Base-by-base conservation (phyloP, 2,113 vertebrate species). In the Chrysochloris asiatica region DNA sequence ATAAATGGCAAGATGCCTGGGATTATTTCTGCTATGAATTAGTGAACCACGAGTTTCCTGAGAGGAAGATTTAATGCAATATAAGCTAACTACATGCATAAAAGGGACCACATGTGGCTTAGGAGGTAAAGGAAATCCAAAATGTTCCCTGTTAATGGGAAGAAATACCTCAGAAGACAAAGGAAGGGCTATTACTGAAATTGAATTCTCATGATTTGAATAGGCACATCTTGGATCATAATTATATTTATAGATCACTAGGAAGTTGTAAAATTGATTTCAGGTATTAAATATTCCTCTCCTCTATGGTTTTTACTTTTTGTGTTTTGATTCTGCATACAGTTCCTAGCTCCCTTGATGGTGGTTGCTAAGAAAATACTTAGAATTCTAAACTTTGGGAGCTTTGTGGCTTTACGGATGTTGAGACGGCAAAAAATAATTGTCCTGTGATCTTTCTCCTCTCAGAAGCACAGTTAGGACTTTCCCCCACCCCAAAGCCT, bases 151-250 rank as follows among this genome's bases (percentile, higher is more conserved):
- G 28, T 85, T 90, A 88, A 92, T 82, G 9, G 43, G 77, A 83
- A 93, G 48, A 95, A 90, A 90, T 61, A 69, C 36, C n/a, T 93
- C 61, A 52, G n/a, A 88, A 90, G 71, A 36, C 61, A 87, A 95
- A 95, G 82, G 38, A 90, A 90, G 48, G 21, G 38, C 48, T 75
- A 45, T 52, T 91, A 30, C 33, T 95, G 90, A 79, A 94, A 65
- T 88, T 77, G 72, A 92, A 77, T 83, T 94, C 79, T 93, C 6
- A 54, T 63, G 87, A 86, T 76, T 79, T 73, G 72, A 93, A 72
- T 21, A 83, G 77, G 41, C 63, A 82, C 69, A 88, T 81, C 67
- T 92, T 71, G 14, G 67, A 83, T 90, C 86, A 79, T 89, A 83
- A 77, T 26, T 92, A 6, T 71, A 86, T 90, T 85, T 89, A 84